Evolutionary conservation across 2,113 vertebrate genomes (phyloP).

Genomic region (Leiothrix lutea): DNA sequence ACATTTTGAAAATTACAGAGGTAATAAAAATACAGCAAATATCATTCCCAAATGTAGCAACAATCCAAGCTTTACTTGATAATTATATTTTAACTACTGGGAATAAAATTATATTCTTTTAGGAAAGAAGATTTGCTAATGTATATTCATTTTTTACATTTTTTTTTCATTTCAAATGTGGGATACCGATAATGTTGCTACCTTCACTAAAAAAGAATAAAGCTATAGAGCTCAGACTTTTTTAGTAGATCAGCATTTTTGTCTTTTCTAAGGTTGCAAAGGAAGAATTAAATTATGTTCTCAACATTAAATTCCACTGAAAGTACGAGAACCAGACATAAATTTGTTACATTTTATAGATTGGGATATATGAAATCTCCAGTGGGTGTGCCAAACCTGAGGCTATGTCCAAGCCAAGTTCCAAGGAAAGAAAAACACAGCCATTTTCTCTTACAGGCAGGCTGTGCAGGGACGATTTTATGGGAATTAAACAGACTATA

Average conservation of each 20-base stretch:
- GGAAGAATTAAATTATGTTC: neutral
- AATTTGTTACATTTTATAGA: neutral
- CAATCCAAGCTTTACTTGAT: conserved; percentile 14
- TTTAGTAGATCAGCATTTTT: neutral
- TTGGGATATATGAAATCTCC: neutral
- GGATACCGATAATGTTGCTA: neutral
- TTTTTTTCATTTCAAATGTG: neutral
- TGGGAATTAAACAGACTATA: neutral
- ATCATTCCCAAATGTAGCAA: conserved; percentile 4
- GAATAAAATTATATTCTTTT: conserved; percentile 34
- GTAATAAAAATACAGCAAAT: conserved; percentile 38
- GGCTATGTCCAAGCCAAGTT: neutral
- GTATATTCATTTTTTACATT: neutral
- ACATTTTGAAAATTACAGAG: conserved; percentile 27
- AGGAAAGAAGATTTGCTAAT: neutral
- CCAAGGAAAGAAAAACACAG: neutral
- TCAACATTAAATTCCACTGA: neutral
- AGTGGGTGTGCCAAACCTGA: neutral
- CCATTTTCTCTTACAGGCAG: neutral
- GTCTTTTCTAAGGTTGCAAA: neutral
- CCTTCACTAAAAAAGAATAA: neutral
- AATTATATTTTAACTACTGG: conserved; percentile 13
- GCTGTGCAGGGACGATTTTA: neutral
- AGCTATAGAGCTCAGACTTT: neutral
- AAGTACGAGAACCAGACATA: neutral